These are phyloP conservation scores for Papilio polyxenes DNA, from an alignment of 1,140 invertebrate species.

Conservation along the genomic window DNA sequence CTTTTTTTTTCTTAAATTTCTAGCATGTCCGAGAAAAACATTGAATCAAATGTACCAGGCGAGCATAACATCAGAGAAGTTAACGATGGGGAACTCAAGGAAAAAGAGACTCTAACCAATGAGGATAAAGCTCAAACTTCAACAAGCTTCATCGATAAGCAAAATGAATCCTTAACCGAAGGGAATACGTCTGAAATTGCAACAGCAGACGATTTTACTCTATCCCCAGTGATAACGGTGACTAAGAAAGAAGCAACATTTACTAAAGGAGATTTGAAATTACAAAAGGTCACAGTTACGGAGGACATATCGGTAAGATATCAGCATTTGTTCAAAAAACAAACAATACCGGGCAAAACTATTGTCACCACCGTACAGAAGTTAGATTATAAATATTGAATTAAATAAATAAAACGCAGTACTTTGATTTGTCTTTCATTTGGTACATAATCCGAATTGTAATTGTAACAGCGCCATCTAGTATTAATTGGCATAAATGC, in stretches of 20 bases:
- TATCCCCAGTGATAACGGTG: conserved; percentile 62
- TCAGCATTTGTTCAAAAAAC: conserved; percentile 71
- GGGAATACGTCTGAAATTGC: conserved; percentile 18
- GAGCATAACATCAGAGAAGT: conserved; percentile 53
- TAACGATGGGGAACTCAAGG: neutral
- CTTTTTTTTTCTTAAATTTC: neutral
- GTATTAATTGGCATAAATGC: neutral
- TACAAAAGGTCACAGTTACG: conserved; percentile 64
- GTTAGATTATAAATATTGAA: conserved; percentile 65
- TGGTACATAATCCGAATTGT: neutral
- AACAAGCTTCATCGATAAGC: neutral
- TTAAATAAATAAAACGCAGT: conserved; percentile 40
- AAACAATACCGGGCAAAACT: conserved; percentile 60
- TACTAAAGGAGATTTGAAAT: conserved; percentile 63
- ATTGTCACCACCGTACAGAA: conserved; percentile 61
- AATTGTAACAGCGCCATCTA: neutral
- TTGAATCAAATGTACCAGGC: conserved; percentile 58
- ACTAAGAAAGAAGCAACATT: conserved; percentile 62
- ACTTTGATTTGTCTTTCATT: conserved; percentile 38
- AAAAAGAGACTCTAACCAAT: neutral
- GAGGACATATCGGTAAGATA: conserved; percentile 71
- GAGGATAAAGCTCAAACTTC: conserved; percentile 33
- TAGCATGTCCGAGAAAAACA: conserved; percentile 39
- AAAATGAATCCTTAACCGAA: neutral
- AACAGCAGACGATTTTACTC: conserved; percentile 45